Base-by-base conservation (phyloP, 1,140 invertebrate species). In the Trachymyrmex septentrionalis region DNA sequence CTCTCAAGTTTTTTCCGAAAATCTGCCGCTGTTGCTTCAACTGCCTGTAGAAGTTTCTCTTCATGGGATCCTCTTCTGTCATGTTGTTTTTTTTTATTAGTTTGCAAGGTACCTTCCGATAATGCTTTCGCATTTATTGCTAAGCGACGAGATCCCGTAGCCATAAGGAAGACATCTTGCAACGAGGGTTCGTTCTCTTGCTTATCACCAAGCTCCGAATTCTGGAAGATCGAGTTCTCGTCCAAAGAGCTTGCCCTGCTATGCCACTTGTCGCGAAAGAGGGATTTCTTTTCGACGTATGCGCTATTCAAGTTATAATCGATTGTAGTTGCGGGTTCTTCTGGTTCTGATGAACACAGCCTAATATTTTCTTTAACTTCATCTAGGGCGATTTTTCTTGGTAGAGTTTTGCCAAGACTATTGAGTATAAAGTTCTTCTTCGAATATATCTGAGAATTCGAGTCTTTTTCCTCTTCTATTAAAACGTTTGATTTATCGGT, bases 381-480 rank as follows among this genome's bases (percentile, higher is more conserved):
- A 0, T 89, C 72, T 0, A 92, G 59, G 4, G 81, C 53, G 19
- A 87, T 86, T 53, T 85, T 80, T 67, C 72, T 91, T 1, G 85
- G 78, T 53, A 90, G 57, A 48, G 90, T 91, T 63, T 91, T 91
- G 61, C 86, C 86, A 2, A 94, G 78, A 77, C 92, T 92, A 48
- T 93, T 93, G 9, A 90, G 88, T n/a, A 93, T 88, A 12, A 93
- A 92, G 66, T 92, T 90, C 19, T 91, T 93, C 27, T 90, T 89
- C 7, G 77, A 38, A 78, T 82, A 34, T 14, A 38, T 61, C 27
- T 67, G 88, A 27, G 69, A 27, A 38, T 76, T 88, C 4, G 71
- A 82, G 10, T 87, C 71, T 0, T 9, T 21, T 1, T 30, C 12
- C 10, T 64, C 69, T 6, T 82, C 85, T 2, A 14, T 84, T 0